Evolutionary conservation across 1,140 invertebrate species (phyloP), one percentile per base, ranked within the genome.

Genomic region (Sipha flava): DNA sequence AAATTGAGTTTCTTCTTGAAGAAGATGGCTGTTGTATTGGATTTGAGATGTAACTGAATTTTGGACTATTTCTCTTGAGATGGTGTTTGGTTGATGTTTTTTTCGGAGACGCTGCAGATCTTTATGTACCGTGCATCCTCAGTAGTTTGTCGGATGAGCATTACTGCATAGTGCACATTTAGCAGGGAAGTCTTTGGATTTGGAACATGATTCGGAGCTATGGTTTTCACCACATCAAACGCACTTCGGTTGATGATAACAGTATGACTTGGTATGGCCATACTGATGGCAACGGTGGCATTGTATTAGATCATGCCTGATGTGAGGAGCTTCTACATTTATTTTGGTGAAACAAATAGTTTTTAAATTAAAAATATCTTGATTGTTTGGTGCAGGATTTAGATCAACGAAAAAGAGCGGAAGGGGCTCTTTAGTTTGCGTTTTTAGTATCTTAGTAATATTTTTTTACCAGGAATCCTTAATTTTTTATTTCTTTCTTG

Each of bases 151-250:
- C 2, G 45, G 45, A 2, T n/a, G n/a, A n/a, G n/a, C n/a, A n/a
- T n/a, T n/a, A 49, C n/a, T 49, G 45, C 16, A 49, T 21, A 16
- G 10, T 49, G 45, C 18, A 49, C 14, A 49, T 49, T 84, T 59
- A n/a, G n/a, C n/a, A n/a, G n/a, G n/a, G n/a, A n/a, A n/a, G n/a
- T n/a, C n/a, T n/a, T n/a, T n/a, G n/a, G n/a, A n/a, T n/a, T n/a
- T n/a, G n/a, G n/a, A n/a, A n/a, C n/a, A n/a, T n/a, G n/a, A n/a
- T n/a, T n/a, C n/a, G n/a, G n/a, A n/a, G n/a, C n/a, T n/a, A n/a
- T 49, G 45, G 45, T 49, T 16, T 49, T 80, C 75, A 10, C 82
- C 84, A 82, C 85, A 86, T 82, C 85, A 85, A 7, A 86, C 84
- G 75, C 85, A 86, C 34, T 81, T 79, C 14, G 57, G 81, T 57